Evolutionary conservation across 2,888 invertebrate genomes (phyloP).

Genomic region (Athrips mouffetella): DNA sequence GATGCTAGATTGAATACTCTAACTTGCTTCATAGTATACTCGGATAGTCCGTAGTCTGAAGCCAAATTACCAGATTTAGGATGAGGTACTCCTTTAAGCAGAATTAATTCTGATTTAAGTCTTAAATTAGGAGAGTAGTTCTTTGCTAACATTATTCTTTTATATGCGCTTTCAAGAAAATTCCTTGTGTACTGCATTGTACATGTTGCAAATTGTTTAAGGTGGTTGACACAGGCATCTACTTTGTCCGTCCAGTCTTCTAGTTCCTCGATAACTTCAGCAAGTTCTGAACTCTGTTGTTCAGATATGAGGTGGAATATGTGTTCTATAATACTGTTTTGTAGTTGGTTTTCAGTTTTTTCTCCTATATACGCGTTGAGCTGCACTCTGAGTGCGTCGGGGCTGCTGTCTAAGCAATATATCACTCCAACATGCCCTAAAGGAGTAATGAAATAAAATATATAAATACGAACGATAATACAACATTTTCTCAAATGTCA

Average conservation of each 20-base stretch:
- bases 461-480: too few species aligned
- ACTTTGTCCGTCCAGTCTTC: slow-evolving; percentile 36
- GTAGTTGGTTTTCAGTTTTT: slow-evolving; percentile 32
- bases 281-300: slow-evolving; percentile 22
- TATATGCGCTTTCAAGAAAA: slow-evolving; percentile 35
- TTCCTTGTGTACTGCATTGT: slow-evolving; percentile 36
- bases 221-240: slow-evolving; percentile 27
- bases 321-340: slow-evolving; percentile 36
- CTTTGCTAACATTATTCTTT: slow-evolving; percentile 34
- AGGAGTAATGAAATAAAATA: too few species aligned
- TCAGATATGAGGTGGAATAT: slow-evolving; percentile 34
- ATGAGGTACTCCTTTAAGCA: slow-evolving; percentile 39
- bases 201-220: slow-evolving; percentile 21
- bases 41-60: slow-evolving; percentile 44
- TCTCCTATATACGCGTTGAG: slow-evolving; percentile 39
- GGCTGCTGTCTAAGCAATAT: slow-evolving; percentile 50
- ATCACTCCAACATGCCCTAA: slow-evolving; percentile 46
- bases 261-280: slow-evolving; percentile 25
- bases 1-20: slow-evolving; percentile 35
- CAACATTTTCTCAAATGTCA: neutral
- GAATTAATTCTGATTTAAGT: slow-evolving; percentile 42
- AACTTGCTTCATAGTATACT: slow-evolving; percentile 39
- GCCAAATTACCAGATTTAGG: slow-evolving; percentile 25
- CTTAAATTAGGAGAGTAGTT: slow-evolving; percentile 39
- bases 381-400: slow-evolving; percentile 39